Evolutionary conservation across 2,888 invertebrate species (phyloP).

Genomic region (Scaptomyza polygonia): DNA sequence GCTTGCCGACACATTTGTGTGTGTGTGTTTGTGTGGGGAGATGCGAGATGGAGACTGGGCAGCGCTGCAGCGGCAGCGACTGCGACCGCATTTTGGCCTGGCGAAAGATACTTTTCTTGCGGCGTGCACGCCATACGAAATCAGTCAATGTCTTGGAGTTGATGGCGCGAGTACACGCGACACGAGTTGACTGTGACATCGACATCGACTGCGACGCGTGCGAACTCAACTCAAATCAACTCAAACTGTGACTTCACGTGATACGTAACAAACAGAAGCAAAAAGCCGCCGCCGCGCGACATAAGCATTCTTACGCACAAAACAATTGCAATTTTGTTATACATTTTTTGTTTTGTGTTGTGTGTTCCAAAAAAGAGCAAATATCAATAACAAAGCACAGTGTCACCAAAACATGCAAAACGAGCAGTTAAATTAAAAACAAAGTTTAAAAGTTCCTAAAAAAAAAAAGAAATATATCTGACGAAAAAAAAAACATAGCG

Average conservation of each 20-base stretch:
- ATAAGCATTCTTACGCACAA: conserved; percentile 14
- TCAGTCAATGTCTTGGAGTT: conserved; percentile 83
- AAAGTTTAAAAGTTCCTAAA: neutral
- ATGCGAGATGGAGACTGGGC: conserved; percentile 54
- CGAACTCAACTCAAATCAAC: conserved; percentile 27
- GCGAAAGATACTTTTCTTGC: conserved; percentile 78
- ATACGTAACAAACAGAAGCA: conserved; percentile 22
- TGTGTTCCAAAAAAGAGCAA: conserved; percentile 2
- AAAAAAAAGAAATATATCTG: neutral
- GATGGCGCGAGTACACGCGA: conserved; percentile 82
- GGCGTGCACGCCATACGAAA: conserved; percentile 76
- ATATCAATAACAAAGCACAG: conserved; percentile 13
- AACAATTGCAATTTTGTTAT: conserved; percentile 41
- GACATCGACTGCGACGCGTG: conserved; percentile 28
- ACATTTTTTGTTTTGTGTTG: conserved; percentile 35
- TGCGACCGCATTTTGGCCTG: conserved; percentile 38
- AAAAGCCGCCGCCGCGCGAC: conserved; percentile 22
- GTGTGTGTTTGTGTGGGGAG: conserved; percentile 19
- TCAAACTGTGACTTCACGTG: conserved; percentile 38
- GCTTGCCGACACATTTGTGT: conserved; percentile 3
- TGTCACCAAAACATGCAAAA: conserved; percentile 24
- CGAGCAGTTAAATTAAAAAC: conserved; percentile 10
- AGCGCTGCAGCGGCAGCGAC: conserved; percentile 27
- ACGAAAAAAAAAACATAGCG: neutral
- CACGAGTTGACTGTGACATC: conserved; percentile 68